Conservation (phyloP, 1,140 invertebrate species). For the Rhynchophorus ferrugineus region DNA sequence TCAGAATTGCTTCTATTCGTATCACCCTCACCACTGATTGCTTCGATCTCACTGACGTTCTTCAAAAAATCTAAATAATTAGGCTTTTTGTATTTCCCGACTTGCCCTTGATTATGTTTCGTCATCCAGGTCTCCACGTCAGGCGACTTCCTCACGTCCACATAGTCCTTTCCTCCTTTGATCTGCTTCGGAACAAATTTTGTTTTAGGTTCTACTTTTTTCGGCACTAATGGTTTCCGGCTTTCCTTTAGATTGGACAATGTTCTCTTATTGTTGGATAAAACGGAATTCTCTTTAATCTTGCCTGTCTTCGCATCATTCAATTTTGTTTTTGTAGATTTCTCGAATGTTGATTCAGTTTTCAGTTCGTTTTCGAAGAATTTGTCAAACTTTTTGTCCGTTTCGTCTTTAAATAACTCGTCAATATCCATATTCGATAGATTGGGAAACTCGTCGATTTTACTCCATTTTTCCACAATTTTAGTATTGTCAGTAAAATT, state of each 20-base stretch:
- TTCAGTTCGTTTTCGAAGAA: conserved; percentile 15
- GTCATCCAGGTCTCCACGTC: conserved; percentile 28
- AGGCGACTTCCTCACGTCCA: conserved; percentile 9
- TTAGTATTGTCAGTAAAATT: conserved; percentile 24
- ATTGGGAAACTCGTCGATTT: conserved; percentile 22
- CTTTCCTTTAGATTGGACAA: conserved; percentile 9
- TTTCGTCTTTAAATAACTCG: conserved; percentile 25
- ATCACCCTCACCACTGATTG: conserved; percentile 5
- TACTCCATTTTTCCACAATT: conserved; percentile 23
- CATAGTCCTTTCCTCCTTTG: conserved; percentile 18
- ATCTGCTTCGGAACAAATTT: conserved; percentile 23
- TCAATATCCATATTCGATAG: conserved; percentile 28
- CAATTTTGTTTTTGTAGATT: neutral
- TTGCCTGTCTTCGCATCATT: neutral
- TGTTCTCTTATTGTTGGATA: neutral
- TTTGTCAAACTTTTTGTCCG: conserved; percentile 26
- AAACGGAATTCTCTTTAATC: neutral
- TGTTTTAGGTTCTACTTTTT: conserved; percentile 13
- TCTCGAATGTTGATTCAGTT: neutral
- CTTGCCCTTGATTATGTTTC: neutral
- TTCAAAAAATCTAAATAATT: conserved; percentile 32
- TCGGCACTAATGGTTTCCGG: conserved; percentile 4
- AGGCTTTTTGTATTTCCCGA: conserved; percentile 19
- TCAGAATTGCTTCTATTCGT: conserved; percentile 7
- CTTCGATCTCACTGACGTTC: conserved; percentile 28